Evolutionary conservation across 2,888 invertebrate genomes (phyloP).

Genomic region (Masnerella sp.): DNA sequence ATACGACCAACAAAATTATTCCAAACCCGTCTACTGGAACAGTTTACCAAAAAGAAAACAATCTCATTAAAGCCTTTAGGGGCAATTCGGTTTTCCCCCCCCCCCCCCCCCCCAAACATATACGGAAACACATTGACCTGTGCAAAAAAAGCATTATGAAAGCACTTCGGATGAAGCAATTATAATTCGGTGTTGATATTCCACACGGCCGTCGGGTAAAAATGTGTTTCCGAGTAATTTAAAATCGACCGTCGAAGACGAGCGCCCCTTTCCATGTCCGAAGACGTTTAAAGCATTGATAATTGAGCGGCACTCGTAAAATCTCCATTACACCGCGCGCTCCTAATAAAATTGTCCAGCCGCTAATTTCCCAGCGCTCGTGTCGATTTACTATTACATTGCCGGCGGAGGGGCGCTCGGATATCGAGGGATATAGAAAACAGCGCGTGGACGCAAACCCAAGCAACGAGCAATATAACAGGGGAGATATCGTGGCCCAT

Average conservation of each 20-base stretch:
- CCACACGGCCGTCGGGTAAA: not conserved
- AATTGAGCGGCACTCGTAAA: conserved; percentile 71
- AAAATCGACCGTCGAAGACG: conserved; percentile 21
- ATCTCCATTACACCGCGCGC: conserved; percentile 69
- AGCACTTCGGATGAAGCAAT: too few species aligned
- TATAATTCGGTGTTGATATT: conserved; percentile 4
- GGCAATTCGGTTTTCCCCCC: too few species aligned
- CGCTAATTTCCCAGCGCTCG: conserved; percentile 70
- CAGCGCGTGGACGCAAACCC: conserved; percentile 28
- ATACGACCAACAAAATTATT: too few species aligned
- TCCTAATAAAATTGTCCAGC: conserved; percentile 72
- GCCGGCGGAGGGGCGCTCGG: conserved; percentile 63
- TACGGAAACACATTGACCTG: too few species aligned
- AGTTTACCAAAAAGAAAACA: too few species aligned
- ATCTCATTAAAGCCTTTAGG: too few species aligned
- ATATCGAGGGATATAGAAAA: conserved; percentile 47
- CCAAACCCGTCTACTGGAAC: too few species aligned
- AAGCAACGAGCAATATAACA: conserved; percentile 64
- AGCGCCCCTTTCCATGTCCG: conserved; percentile 18
- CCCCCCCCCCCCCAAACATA: too few species aligned
- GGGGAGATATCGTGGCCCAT: conserved; percentile 64
- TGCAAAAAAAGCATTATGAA: too few species aligned
- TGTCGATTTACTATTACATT: conserved; percentile 71
- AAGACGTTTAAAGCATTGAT: conserved; percentile 67
- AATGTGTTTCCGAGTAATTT: conserved; percentile 30